Conservation (phyloP, 2,888 invertebrate species). For the Bruchidius siliquastri region DNA sequence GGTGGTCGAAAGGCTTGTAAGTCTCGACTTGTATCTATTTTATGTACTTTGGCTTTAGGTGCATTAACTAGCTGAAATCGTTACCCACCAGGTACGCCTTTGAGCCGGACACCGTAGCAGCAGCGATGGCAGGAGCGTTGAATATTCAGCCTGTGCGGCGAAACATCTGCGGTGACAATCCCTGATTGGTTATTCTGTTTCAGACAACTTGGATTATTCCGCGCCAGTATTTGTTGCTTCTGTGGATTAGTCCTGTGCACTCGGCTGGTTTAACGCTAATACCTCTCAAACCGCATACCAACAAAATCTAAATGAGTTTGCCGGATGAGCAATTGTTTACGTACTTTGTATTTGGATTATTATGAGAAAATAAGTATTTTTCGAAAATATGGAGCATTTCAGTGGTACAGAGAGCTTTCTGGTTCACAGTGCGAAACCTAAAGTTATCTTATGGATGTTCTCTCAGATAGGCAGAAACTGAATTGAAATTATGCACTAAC, state of each 20-base stretch:
- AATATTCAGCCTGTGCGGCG: slow-evolving; percentile 31
- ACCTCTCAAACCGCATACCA: not conserved
- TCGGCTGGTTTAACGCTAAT: not conserved
- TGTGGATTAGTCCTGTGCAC: slow-evolving; percentile 22
- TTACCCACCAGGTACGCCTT: too few species aligned
- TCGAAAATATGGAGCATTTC: too few species aligned
- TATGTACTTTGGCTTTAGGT: too few species aligned
- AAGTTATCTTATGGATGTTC: too few species aligned
- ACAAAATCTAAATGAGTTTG: not conserved
- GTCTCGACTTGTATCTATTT: too few species aligned
- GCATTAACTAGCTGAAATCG: too few species aligned
- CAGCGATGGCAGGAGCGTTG: slow-evolving; percentile 15
- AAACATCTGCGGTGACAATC: slow-evolving; percentile 41
- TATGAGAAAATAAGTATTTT: too few species aligned
- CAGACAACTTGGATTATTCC: slow-evolving; percentile 37
- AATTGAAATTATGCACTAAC: too few species aligned
- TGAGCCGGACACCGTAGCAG: slow-evolving; percentile 5
- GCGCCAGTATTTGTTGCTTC: slow-evolving; percentile 27
- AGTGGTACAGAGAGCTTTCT: too few species aligned
- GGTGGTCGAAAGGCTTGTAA: too few species aligned
- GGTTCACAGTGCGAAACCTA: too few species aligned
- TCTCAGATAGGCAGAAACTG: too few species aligned
- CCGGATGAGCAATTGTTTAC: not conserved
- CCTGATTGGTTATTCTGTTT: slow-evolving; percentile 42
- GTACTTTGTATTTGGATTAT: not conserved